phyloP scores from a whole-genome alignment of 1,140 invertebrate species.

The Atta cephalotes region DNA sequence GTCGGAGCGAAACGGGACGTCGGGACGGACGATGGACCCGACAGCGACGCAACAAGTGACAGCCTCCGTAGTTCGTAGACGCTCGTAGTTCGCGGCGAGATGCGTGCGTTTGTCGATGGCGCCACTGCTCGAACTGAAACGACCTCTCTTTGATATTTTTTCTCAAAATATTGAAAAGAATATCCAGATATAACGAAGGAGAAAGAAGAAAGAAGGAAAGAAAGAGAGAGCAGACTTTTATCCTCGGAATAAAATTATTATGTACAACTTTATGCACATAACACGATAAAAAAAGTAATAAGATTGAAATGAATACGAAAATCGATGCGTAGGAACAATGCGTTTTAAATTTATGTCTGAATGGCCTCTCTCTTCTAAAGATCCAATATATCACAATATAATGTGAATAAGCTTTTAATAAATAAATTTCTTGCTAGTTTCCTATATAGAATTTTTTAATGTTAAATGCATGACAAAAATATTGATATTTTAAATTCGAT shows the following conservation, averaged over 20 bases:
- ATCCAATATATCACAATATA: not conserved
- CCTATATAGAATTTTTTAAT: not conserved
- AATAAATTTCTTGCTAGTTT: not conserved
- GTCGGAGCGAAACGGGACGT: slow-evolving; percentile 12
- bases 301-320: not conserved
- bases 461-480: not conserved
- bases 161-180: not conserved
- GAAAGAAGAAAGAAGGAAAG: not conserved
- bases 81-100: slow-evolving; percentile 49
- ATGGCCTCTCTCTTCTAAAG: not conserved
- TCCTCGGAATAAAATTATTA: not conserved
- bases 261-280: not conserved
- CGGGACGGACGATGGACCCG: slow-evolving; percentile 55
- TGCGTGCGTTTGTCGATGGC: slow-evolving; percentile 33
- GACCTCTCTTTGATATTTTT: not conserved
- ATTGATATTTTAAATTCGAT: not conserved
- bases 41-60: slow-evolving; percentile 75
- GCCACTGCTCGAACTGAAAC: slow-evolving; percentile 53
- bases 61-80: slow-evolving; percentile 49
- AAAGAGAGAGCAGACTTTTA: not conserved
- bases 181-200: not conserved
- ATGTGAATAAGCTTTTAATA: not conserved
- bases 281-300: not conserved
- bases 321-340: not conserved
- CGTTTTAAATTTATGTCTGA: not conserved